Evolutionary conservation across 53 echinoderm and acorn worm genomes (phyloP).

Genomic region (Paracentrotus lividus): DNA sequence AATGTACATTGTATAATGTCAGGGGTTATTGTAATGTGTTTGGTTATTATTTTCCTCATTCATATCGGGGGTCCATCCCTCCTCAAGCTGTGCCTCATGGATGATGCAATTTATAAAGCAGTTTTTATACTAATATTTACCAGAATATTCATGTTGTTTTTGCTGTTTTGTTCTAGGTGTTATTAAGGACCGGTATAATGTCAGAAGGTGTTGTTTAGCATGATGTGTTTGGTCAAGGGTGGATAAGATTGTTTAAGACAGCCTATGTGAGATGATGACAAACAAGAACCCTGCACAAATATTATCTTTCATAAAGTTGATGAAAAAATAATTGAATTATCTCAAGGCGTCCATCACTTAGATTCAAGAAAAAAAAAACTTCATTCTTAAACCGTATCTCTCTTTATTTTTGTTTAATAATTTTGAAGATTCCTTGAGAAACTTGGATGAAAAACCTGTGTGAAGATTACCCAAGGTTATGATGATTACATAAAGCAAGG

Average conservation of each 20-base stretch:
- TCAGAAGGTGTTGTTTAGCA: not conserved
- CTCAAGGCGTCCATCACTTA: not conserved
- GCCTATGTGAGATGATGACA: not conserved
- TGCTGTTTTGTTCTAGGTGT: not conserved
- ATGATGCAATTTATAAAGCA: not conserved
- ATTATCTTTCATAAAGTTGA: not conserved
- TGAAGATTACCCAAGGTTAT: not conserved
- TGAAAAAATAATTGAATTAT: conserved; percentile 45
- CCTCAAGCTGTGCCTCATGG: not conserved
- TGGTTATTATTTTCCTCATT: conserved; percentile 6
- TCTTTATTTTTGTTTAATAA: not conserved
- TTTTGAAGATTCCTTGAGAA: not conserved
- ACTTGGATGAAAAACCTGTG: not conserved
- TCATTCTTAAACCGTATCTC: not conserved
- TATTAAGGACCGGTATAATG: not conserved
- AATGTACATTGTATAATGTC: too few relatives aligned
- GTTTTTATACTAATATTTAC: not conserved
- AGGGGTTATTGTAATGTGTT: too few relatives aligned
- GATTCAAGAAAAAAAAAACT: not conserved
- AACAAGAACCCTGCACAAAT: conserved; percentile 10
- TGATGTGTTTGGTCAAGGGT: not conserved
- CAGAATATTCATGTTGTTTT: not conserved
- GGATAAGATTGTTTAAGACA: not conserved
- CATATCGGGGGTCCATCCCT: not conserved
- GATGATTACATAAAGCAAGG: too few relatives aligned